Percentiles rank a stretch among this genome's conserved stretches.
Evolutionary conservation across 2,888 invertebrate genomes (phyloP).

Genomic region (Nemoura dubitans): DNA sequence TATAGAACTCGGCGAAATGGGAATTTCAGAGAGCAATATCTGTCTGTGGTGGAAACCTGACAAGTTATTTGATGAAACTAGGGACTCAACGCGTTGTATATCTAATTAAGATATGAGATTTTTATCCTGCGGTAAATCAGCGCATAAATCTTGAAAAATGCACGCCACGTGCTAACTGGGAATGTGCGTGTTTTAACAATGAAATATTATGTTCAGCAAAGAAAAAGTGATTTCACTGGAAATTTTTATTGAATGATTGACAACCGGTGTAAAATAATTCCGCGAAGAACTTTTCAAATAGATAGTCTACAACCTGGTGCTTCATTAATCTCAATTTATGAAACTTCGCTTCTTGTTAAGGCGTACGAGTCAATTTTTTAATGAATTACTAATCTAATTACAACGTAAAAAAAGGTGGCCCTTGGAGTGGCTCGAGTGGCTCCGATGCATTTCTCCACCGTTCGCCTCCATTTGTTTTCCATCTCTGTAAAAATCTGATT

Average conservation of each 20-base stretch:
- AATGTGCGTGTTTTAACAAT: not conserved
- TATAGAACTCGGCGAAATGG: not conserved
- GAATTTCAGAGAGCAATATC: not conserved
- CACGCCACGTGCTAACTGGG: not conserved
- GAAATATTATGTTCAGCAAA: not conserved
- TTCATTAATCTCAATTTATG: not conserved
- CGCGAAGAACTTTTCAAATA: not conserved
- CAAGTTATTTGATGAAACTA: constrained; percentile 8
- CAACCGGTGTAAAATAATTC: not conserved
- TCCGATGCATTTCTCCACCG: not conserved
- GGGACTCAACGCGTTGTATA: not conserved
- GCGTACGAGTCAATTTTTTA: not conserved
- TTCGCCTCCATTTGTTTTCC: not conserved
- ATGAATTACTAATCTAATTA: constrained; percentile 4
- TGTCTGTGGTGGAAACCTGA: not conserved
- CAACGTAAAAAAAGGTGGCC: not conserved
- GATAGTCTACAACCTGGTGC: not conserved
- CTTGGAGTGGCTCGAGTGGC: not conserved
- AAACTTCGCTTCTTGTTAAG: not conserved
- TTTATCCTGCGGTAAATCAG: not conserved
- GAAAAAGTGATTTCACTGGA: not conserved
- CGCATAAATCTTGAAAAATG: not conserved
- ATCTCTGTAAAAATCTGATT: not conserved
- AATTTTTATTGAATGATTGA: not conserved
- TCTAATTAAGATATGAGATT: not conserved